Base-by-base conservation (phyloP, 2,888 invertebrate species). In the Melangyna quadrimaculata region DNA sequence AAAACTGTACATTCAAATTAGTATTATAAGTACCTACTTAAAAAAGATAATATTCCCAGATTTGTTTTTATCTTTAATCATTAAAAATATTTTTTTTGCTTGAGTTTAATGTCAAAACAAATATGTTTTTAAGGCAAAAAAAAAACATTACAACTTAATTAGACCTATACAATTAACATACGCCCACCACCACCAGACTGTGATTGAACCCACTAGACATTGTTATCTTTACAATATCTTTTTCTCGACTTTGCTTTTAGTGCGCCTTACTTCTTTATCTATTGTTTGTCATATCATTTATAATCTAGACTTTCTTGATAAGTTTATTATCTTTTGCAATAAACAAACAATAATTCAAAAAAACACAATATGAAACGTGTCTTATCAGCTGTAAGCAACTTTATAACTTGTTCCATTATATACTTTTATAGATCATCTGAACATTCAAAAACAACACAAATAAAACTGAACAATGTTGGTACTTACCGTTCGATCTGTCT, bases 401-500 rank as follows among this genome's bases (percentile, higher is more conserved):
- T 27, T 19, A 12, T 22, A 12, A 19, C 22, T 0, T 59, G 5
- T 10, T 12, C 5, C n/a, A 8, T 17, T 43, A 17, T 65, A 32
- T 17, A 45, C 29, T 1, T n/a, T 65, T 51, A 51, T 35, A 8
- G 32, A 24, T 14, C 10, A 48, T 51, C 1, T 27, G 5, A 48
- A 67, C 5, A 27, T 6, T n/a, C 19, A 3, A 43, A 3, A 27
- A 10, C 8, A 14, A n/a, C n/a, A n/a, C n/a, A 5, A 29, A 29
- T 0, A 9, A 59, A 40, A 63, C 29, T n/a, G n/a, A 22, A 10
- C 19, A 48, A 22, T 14, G 2, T 17, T 10, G 67, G n/a, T 2
- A 88, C 90, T 90, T 88, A 90, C 91, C 89, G 89, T 89, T 88
- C 89, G 90, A 83, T 91, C 91, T 84, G 88, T 89, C 88, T 92